Evolutionary conservation across 2,888 invertebrate genomes (phyloP).

Genomic region (Pherbina coryleti): DNA sequence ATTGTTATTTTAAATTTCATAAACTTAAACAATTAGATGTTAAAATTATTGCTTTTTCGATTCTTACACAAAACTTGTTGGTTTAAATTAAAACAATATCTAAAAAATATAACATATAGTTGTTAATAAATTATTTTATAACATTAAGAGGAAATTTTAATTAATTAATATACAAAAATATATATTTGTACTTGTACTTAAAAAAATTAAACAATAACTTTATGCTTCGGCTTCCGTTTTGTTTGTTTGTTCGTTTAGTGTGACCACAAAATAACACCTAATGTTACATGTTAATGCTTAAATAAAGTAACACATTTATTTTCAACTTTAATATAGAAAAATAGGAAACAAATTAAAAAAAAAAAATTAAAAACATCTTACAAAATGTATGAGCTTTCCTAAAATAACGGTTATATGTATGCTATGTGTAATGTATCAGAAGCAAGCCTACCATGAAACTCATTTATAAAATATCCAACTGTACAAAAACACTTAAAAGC

Average conservation of each 20-base stretch:
- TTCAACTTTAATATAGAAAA: conserved; percentile 13
- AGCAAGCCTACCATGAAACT: background rate
- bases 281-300: too few species aligned
- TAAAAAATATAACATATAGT: background rate
- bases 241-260: conserved; percentile 2
- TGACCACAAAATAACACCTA: conserved; percentile 12
- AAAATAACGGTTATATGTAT: background rate
- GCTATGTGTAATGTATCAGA: background rate
- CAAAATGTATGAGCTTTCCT: background rate
- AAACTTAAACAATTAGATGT: conserved; percentile 8
- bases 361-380: background rate
- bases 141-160: background rate
- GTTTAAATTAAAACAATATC: background rate
- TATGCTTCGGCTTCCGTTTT: background rate
- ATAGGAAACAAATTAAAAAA: background rate
- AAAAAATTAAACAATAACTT: background rate
- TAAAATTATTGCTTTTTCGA: conserved; percentile 24
- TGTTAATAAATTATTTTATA: conserved; percentile 1
- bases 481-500: background rate
- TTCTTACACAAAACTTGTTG: background rate
- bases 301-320: conserved; percentile 1
- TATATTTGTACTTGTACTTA: background rate
- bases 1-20: background rate
- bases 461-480: conserved; percentile 1
- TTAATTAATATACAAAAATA: conserved; percentile 6